Percentiles rank a stretch among this genome's conserved stretches.
These are phyloP conservation scores for Stegodyphus mimosarum DNA, from an alignment of 1,140 invertebrate species.

Conservation along the genomic window DNA sequence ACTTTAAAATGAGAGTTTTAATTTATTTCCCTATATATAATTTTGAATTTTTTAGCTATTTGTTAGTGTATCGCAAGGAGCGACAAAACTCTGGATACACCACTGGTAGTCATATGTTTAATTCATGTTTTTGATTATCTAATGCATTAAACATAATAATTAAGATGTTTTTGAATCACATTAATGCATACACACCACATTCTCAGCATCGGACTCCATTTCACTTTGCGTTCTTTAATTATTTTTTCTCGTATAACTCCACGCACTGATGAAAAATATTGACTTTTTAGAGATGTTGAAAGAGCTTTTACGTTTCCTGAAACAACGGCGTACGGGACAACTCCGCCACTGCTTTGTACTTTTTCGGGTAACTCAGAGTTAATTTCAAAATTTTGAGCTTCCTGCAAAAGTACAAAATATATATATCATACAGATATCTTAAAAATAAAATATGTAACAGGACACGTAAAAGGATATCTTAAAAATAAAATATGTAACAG, in stretches of 20 bases:
- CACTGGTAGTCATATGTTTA: neutral
- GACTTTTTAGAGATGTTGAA: conserved; percentile 31
- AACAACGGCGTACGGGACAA: conserved; percentile 57
- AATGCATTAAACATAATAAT: neutral
- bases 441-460: too few species aligned
- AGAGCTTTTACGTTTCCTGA: conserved; percentile 43
- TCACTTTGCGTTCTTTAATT: conserved; percentile 55
- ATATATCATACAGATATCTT: too few species aligned
- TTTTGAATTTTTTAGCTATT: too few species aligned
- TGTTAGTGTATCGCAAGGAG: neutral
- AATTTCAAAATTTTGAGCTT: conserved; percentile 14
- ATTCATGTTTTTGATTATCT: neutral
- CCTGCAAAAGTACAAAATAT: neutral
- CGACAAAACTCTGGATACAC: neutral
- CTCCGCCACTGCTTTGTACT: conserved; percentile 13
- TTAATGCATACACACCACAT: conserved; percentile 40
- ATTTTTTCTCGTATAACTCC: conserved; percentile 57
- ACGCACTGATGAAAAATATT: conserved; percentile 12
- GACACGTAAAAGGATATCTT: too few species aligned
- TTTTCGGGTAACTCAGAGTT: conserved; percentile 10
- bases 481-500: too few species aligned
- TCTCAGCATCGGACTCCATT: conserved; percentile 51
- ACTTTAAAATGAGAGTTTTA: neutral
- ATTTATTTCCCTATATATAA: neutral
- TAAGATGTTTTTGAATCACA: neutral